phyloP scores from a whole-genome alignment of 2,888 invertebrate genomes.

The Notocelia uddmanniana region DNA sequence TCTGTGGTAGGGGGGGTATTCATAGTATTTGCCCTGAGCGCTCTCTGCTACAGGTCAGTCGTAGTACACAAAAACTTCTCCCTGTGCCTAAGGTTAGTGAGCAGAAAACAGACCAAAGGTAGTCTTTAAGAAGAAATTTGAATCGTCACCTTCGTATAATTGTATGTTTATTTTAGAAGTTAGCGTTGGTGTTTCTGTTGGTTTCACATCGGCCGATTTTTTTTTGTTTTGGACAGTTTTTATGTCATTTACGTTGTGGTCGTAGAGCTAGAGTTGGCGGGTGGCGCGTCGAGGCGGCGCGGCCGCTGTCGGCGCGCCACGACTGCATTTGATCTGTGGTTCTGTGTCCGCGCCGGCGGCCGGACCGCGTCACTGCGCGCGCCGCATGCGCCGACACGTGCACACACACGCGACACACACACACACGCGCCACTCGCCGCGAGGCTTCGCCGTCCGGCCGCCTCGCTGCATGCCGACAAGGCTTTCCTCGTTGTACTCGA shows the following conservation, averaged over 20 bases:
- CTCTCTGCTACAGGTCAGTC: slow-evolving; percentile 99
- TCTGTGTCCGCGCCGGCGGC: slow-evolving; percentile 80
- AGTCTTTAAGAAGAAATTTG: slow-evolving; percentile 87
- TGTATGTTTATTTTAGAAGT: slow-evolving; percentile 85
- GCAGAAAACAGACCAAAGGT: slow-evolving; percentile 93
- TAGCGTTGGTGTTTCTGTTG: slow-evolving; percentile 84
- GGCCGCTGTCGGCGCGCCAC: slow-evolving; percentile 69
- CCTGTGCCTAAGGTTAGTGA: slow-evolving; percentile 99
- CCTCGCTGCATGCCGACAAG: slow-evolving; percentile 83
- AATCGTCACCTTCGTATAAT: slow-evolving; percentile 86
- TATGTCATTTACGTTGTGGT: slow-evolving; percentile 83
- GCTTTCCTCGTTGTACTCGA: slow-evolving; percentile 83
- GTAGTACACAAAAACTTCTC: slow-evolving; percentile 99
- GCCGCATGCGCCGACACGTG: slow-evolving; percentile 50
- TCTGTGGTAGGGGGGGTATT: slow-evolving; percentile 99
- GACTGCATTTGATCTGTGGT: slow-evolving; percentile 86
- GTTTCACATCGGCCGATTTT: slow-evolving; percentile 80
- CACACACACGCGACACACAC: slow-evolving; percentile 44
- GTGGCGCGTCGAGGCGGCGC: slow-evolving; percentile 71
- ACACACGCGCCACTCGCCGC: slow-evolving; percentile 49
- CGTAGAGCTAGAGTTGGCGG: slow-evolving; percentile 82
- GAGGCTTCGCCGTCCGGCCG: slow-evolving; percentile 69
- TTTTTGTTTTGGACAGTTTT: slow-evolving; percentile 70
- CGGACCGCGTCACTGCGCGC: slow-evolving; percentile 56
- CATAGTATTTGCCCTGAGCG: slow-evolving; percentile 99